Conservation (phyloP, 1,140 invertebrate species). For the Megalopta genalis region DNA sequence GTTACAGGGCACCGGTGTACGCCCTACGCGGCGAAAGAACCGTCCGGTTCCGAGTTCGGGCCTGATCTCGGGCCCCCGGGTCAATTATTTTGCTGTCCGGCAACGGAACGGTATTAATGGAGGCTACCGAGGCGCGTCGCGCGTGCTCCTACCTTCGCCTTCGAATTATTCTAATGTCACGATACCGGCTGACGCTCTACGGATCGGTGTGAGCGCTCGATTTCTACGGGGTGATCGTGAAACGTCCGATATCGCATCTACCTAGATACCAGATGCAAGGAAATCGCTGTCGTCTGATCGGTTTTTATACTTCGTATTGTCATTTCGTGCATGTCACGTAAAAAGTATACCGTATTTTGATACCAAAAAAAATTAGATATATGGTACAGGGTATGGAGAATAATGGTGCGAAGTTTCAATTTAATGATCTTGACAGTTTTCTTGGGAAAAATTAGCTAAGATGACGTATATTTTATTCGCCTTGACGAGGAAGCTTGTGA, state of each 20-base stretch:
- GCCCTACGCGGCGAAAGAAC: slow-evolving; percentile 37
- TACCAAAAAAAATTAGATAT: too few relatives aligned
- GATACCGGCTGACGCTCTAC: slow-evolving; percentile 27
- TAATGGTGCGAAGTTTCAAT: too few relatives aligned
- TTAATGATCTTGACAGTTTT: too few relatives aligned
- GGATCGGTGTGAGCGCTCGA: not conserved
- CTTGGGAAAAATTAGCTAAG: too few relatives aligned
- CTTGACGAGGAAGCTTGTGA: too few relatives aligned
- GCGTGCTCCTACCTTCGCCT: slow-evolving; percentile 25
- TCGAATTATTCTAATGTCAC: slow-evolving; percentile 63
- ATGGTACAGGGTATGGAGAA: too few relatives aligned
- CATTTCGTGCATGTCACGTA: too few relatives aligned
- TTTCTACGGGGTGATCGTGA: not conserved
- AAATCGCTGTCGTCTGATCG: not conserved
- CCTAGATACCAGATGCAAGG: too few relatives aligned
- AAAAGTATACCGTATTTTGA: too few relatives aligned
- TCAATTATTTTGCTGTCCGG: slow-evolving; percentile 50
- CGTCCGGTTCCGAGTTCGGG: slow-evolving; percentile 33
- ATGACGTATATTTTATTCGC: too few relatives aligned
- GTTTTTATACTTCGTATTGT: not conserved
- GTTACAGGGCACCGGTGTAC: slow-evolving; percentile 41
- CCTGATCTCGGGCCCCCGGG: not conserved
- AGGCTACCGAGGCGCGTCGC: slow-evolving; percentile 51
- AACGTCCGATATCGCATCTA: not conserved
- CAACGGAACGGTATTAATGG: slow-evolving; percentile 54